phyloP scores from a whole-genome alignment of 2,888 invertebrate species.

The Cheilosia vernalis region DNA sequence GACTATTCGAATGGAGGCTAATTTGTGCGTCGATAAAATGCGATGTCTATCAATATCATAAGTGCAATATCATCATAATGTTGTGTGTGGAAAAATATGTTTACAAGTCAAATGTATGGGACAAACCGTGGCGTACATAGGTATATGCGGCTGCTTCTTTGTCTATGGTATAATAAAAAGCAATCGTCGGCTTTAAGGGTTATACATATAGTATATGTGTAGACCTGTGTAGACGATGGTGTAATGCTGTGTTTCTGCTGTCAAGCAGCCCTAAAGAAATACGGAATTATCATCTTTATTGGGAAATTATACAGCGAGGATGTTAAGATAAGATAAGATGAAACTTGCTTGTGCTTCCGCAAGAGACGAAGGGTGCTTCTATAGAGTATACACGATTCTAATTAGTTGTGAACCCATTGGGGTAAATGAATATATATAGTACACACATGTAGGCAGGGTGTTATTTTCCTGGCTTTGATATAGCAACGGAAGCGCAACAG shows the following conservation, averaged over 20 bases:
- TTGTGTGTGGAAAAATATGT: constrained; percentile 30
- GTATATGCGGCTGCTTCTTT: constrained; percentile 39
- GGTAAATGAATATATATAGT: constrained; percentile 64
- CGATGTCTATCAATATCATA: constrained; percentile 10
- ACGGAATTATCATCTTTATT: constrained; percentile 71
- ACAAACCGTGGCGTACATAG: not conserved
- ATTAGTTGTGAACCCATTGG: constrained; percentile 69
- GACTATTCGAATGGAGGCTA: constrained; percentile 18
- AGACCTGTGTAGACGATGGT: constrained; percentile 51
- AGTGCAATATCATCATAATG: constrained; percentile 39
- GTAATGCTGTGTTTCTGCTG: constrained; percentile 47
- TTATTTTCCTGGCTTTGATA: constrained; percentile 13
- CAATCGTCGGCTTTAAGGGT: constrained; percentile 57
- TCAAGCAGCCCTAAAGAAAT: constrained; percentile 64
- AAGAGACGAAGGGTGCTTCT: constrained; percentile 11
- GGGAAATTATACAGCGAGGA: constrained; percentile 67
- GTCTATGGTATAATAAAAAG: constrained; percentile 59
- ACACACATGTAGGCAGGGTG: constrained; percentile 40
- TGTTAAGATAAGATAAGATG: constrained; percentile 67
- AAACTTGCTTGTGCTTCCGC: constrained; percentile 53
- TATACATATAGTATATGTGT: constrained; percentile 32
- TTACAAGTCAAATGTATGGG: constrained; percentile 13
- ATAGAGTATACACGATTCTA: constrained; percentile 56
- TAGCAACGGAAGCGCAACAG: constrained; percentile 62
- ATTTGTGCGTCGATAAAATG: not conserved